These are phyloP conservation scores for Tyto alba DNA, from an alignment of 2,113 vertebrate species.

Conservation along the genomic window DNA sequence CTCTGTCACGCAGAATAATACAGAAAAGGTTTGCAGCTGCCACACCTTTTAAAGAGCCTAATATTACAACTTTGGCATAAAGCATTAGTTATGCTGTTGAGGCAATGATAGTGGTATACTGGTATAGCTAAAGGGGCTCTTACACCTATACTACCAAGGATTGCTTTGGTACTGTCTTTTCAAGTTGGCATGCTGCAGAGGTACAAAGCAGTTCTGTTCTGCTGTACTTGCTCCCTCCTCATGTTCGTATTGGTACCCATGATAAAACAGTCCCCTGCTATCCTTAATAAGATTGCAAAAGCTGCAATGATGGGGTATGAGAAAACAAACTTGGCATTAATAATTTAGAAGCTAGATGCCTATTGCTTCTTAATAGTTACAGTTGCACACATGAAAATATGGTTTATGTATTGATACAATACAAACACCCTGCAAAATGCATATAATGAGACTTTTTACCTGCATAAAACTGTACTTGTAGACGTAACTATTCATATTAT, in stretches of 20 bases:
- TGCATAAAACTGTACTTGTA: background rate
- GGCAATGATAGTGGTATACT: background rate
- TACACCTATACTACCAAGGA: background rate
- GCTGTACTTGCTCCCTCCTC: background rate
- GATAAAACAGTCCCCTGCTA: background rate
- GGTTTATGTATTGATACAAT: background rate
- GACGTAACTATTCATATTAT: background rate
- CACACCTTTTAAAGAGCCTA: background rate
- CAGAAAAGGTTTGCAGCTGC: background rate
- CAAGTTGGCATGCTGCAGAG: background rate
- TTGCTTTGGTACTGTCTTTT: background rate
- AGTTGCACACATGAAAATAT: background rate
- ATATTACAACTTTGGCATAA: background rate
- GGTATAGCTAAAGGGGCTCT: background rate
- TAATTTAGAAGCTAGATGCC: background rate
- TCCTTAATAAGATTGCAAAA: background rate
- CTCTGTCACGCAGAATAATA: background rate
- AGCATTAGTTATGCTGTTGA: background rate
- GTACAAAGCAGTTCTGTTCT: background rate
- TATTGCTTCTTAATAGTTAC: background rate
- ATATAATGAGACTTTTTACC: background rate
- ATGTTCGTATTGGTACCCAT: background rate
- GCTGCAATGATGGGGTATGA: fast-evolving
- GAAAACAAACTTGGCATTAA: background rate
- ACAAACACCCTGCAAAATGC: background rate